phyloP scores from a whole-genome alignment of 2,888 invertebrate species.

The Agrenia bidenticulata region DNA sequence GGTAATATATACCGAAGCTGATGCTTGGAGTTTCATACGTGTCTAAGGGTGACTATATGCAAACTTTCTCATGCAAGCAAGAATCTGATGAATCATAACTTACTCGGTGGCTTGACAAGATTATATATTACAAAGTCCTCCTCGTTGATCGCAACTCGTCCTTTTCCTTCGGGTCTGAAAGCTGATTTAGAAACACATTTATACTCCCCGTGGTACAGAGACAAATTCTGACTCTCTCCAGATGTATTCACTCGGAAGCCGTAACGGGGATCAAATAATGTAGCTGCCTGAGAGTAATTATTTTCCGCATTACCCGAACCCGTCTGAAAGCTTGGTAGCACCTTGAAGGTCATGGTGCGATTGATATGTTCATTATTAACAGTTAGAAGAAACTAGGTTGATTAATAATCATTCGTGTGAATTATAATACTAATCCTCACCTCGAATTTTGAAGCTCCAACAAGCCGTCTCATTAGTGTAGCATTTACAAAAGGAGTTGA shows the following conservation, averaged over 20 bases:
- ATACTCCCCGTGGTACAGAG: slow-evolving; percentile 34
- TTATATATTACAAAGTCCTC: slow-evolving; percentile 38
- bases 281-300: no score
- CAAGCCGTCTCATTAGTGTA: slow-evolving; percentile 20
- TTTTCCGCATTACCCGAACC: no score
- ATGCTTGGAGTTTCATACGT: no score
- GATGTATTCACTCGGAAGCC: slow-evolving; percentile 27
- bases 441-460: neutral
- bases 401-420: no score
- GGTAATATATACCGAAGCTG: no score
- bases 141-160: slow-evolving; percentile 8
- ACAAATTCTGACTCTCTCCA: slow-evolving; percentile 11
- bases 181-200: slow-evolving; percentile 29
- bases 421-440: neutral
- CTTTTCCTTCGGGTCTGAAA: neutral
- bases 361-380: no score
- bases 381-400: no score
- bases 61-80: no score
- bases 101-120: slow-evolving; percentile 34
- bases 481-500: slow-evolving; percentile 27
- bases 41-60: no score
- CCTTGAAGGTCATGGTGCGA: no score
- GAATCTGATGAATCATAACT: slow-evolving; percentile 16
- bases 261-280: slow-evolving; percentile 24
- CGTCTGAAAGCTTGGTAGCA: no score